Evolutionary conservation across 1,140 invertebrate genomes (phyloP).

Genomic region (Drosophila baimaii): DNA sequence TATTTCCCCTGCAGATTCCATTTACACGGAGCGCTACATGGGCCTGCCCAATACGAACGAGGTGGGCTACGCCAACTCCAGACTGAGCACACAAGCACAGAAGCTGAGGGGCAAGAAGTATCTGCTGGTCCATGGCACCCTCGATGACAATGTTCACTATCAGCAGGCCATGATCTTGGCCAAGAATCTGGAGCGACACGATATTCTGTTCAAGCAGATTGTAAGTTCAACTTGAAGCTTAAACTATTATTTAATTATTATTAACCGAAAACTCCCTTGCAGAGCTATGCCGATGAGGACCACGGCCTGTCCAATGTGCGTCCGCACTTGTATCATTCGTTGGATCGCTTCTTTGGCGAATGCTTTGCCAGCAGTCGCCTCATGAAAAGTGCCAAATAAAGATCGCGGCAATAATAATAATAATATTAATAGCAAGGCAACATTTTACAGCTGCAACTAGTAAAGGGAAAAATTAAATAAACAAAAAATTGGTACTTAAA

Average conservation of each 20-base stretch:
- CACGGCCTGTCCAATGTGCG: slow-evolving; percentile 92
- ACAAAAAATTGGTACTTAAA: slow-evolving; percentile 69
- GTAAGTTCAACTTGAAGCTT: slow-evolving; percentile 85
- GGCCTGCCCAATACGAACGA: slow-evolving; percentile 92
- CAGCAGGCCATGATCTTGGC: slow-evolving; percentile 96
- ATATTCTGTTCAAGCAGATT: slow-evolving; percentile 95
- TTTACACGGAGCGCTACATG: slow-evolving; percentile 98
- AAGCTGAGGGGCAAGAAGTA: slow-evolving; percentile 90
- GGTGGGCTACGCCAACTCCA: slow-evolving; percentile 90
- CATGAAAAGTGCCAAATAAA: slow-evolving; percentile 73
- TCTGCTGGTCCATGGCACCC: slow-evolving; percentile 95
- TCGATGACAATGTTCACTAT: slow-evolving; percentile 98
- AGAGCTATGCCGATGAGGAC: slow-evolving; percentile 97
- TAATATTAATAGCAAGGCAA: slow-evolving; percentile 28
- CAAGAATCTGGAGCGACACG: slow-evolving; percentile 92
- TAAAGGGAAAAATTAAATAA: slow-evolving; percentile 29
- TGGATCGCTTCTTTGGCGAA: slow-evolving; percentile 94
- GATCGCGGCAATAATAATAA: slow-evolving; percentile 1
- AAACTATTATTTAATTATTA: background rate
- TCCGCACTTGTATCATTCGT: slow-evolving; percentile 94
- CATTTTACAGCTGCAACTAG: slow-evolving; percentile 39
- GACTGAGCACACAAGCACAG: slow-evolving; percentile 89
- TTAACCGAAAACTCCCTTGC: slow-evolving; percentile 86
- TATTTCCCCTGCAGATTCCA: slow-evolving; percentile 90
- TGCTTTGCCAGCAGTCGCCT: slow-evolving; percentile 86